These are phyloP conservation scores for Dipodomys ordii DNA, from an alignment of 2,113 vertebrate species.

Conservation along the genomic window DNA sequence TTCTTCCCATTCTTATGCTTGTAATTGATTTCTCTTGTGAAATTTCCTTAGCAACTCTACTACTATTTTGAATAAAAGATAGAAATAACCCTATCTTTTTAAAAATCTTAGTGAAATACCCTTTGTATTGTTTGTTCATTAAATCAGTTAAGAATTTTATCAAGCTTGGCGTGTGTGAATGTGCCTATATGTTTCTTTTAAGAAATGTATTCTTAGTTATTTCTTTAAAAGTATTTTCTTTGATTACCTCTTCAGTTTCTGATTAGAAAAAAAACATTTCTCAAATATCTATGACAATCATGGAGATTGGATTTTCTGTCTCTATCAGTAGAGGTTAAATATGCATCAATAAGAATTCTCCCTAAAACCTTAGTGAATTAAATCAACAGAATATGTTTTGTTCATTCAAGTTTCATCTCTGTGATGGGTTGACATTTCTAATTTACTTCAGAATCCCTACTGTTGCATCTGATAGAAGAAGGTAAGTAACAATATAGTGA, in stretches of 20 bases:
- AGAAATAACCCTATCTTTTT: not conserved
- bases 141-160: not conserved
- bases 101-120: not conserved
- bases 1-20: not conserved
- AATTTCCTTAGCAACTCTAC: not conserved
- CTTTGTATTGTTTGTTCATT: not conserved
- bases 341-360: not conserved
- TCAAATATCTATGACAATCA: not conserved
- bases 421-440: not conserved
- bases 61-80: not conserved
- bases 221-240: not conserved
- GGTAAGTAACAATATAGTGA: no score
- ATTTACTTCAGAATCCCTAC: not conserved
- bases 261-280: not conserved
- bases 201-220: not conserved
- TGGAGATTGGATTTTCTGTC: not conserved
- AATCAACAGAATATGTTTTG: not conserved
- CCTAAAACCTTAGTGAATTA: not conserved
- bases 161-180: not conserved
- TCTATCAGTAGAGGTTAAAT: not conserved
- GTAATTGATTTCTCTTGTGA: constrained; percentile 31
- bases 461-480: not conserved
- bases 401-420: not conserved
- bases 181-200: not conserved
- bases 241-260: not conserved